These are phyloP conservation scores for Numenius phaeopus DNA, from an alignment of 2,797 vertebrate species.

Conservation along the genomic window DNA sequence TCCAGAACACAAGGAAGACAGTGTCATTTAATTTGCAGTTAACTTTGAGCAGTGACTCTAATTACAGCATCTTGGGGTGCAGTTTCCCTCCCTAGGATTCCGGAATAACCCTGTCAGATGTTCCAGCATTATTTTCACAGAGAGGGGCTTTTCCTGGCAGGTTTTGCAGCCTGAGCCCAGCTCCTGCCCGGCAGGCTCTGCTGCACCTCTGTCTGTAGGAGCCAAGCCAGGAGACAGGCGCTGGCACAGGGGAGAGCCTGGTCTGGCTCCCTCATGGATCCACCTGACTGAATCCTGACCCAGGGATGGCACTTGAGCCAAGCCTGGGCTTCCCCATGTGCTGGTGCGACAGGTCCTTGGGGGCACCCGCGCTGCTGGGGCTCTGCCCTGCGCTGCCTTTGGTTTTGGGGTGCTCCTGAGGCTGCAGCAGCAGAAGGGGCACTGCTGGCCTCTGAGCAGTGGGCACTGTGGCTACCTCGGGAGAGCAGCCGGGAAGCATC, in stretches of 20 bases:
- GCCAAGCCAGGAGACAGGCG: accelerated
- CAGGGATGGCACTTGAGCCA: background rate
- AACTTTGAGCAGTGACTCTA: background rate
- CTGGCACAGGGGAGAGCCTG: background rate
- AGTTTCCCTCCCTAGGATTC: background rate
- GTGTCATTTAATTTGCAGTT: background rate
- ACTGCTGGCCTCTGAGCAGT: accelerated
- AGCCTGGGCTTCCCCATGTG: accelerated
- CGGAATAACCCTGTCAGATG: background rate
- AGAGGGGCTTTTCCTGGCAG: background rate
- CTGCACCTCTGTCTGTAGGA: background rate
- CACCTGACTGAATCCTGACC: background rate
- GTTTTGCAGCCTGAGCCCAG: background rate
- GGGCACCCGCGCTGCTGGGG: accelerated
- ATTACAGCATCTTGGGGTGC: background rate
- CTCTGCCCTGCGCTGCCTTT: background rate
- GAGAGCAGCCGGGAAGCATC: accelerated
- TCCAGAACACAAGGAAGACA: background rate
- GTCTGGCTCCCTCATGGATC: accelerated
- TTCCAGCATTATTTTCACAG: background rate
- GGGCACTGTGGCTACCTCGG: accelerated
- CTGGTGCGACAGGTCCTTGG: accelerated
- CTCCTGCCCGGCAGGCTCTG: background rate
- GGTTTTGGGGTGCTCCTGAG: background rate
- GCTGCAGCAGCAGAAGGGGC: accelerated